phyloP scores from a whole-genome alignment of 2,113 vertebrate genomes.

The Tetraodon nigroviridis region DNA sequence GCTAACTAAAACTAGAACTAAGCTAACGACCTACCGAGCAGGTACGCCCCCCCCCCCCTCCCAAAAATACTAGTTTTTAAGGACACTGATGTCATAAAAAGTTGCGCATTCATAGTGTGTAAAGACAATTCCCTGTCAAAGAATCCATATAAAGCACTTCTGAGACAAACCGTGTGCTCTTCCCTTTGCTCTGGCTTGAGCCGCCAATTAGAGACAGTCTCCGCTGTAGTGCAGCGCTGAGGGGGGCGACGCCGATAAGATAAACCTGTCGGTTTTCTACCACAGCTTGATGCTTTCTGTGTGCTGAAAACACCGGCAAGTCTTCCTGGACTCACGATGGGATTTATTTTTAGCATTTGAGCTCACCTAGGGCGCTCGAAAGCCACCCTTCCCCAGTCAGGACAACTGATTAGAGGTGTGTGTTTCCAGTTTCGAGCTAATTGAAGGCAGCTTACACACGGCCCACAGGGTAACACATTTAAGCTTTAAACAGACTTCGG shows the following conservation, averaged over 20 bases:
- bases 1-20: conserved; percentile 65
- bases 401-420: conserved; percentile 26
- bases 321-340: conserved; percentile 22
- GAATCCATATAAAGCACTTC: conserved; percentile 72
- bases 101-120: conserved; percentile 48
- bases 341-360: conserved; percentile 5
- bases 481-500: conserved; percentile 28
- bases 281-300: not conserved
- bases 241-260: conserved; percentile 31
- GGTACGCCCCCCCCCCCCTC: conserved; percentile 28
- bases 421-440: conserved; percentile 14
- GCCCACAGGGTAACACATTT: conserved; percentile 31
- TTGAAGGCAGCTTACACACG: conserved; percentile 14
- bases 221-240: conserved; percentile 49
- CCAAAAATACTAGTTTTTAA: conserved; percentile 60
- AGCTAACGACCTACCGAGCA: conserved; percentile 47
- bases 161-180: conserved; percentile 63
- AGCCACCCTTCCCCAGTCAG: conserved; percentile 13
- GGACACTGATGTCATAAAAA: conserved; percentile 55
- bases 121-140: conserved; percentile 68
- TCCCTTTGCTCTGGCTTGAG: conserved; percentile 60
- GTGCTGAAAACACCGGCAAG: conserved; percentile 35
- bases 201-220: conserved; percentile 51
- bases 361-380: conserved; percentile 18
- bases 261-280: not conserved